Base-by-base conservation (phyloP, 1,140 invertebrate genomes). In the Manduca sexta region DNA sequence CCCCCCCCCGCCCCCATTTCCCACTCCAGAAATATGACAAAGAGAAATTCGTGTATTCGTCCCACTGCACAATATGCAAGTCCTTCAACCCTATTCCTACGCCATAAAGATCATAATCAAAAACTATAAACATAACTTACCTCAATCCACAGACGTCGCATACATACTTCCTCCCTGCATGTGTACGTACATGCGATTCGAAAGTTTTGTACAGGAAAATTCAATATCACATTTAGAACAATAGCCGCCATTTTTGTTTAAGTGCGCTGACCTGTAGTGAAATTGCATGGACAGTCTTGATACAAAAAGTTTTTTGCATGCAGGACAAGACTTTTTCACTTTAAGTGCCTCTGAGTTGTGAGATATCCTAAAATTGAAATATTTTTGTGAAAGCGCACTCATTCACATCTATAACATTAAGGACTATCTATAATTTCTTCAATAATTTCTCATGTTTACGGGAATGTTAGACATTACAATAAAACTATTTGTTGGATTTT, bases 241-340 rank as follows among this genome's bases (percentile, higher is more conserved):
- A 38, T 52, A 58, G 2, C 75, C 73, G 0, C 74, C 75, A 3
- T 40, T 29, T 45, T 74, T 71, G 3, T 69, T 60, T 30, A 82
- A 69, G 58, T 82, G 75, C 5, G 56, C 61, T 15, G 66, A 61
- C 21, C 78, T 65, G 16, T 77, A 79, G 48, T 79, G 77, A 45
- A 68, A 81, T 52, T 81, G 63, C 1, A 79, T 53, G 2, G 44
- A 47, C 15, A 59, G 41, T 2, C 46, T 26, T 4, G 65, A 56
- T 5, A 18, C 16, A 13, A 33, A 52, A 10, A 30, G 57, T 30
- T 50, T 60, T 15, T 66, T 21, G 42, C 74, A 76, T 11, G 60
- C 45, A 14, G 66, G 64, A 48, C 74, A 81, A 10, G 11, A 52
- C 12, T 67, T 39, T 39, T 39, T 49, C 11, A 16, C 34, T 18